Evolutionary conservation across 2,113 vertebrate genomes (phyloP).

Genomic region (Barbus barbus): DNA sequence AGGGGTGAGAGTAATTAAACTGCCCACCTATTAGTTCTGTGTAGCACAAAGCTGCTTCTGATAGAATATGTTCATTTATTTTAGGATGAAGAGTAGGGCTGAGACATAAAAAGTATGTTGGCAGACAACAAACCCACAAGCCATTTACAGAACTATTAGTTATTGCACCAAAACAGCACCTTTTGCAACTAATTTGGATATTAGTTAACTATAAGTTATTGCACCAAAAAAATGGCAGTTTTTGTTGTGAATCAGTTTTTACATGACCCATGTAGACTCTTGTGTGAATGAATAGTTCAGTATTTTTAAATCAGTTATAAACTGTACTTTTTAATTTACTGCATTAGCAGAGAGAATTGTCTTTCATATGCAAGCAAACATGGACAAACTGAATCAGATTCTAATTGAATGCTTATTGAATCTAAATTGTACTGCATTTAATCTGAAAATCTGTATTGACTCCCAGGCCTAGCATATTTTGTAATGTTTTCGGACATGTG

Average conservation of each 20-base stretch:
- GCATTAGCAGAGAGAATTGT: background rate
- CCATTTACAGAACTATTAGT: too few relatives aligned
- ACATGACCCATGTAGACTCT: too few relatives aligned
- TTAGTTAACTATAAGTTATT: too few relatives aligned
- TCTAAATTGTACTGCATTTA: background rate
- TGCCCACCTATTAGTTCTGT: constrained; percentile 13
- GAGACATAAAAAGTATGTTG: background rate
- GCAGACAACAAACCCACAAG: background rate
- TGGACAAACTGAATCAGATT: background rate
- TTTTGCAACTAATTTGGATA: too few relatives aligned
- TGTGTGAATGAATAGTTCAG: too few relatives aligned
- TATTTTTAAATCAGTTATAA: too few relatives aligned
- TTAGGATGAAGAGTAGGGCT: background rate
- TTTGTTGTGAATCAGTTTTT: too few relatives aligned
- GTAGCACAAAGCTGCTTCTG: background rate
- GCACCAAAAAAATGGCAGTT: too few relatives aligned
- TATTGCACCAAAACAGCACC: background rate
- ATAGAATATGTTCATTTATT: background rate
- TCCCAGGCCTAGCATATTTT: background rate
- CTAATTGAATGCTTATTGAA: background rate
- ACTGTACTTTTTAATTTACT: too few relatives aligned
- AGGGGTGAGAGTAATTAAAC: constrained; percentile 18
- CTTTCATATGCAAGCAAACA: background rate
- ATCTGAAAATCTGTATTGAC: background rate
- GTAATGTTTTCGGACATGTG: background rate